A percentile compares a stretch with the other conserved stretches of the same genome.
These are phyloP conservation scores for Naja naja DNA, from an alignment of 2,113 vertebrate genomes.

Conservation along the genomic window DNA sequence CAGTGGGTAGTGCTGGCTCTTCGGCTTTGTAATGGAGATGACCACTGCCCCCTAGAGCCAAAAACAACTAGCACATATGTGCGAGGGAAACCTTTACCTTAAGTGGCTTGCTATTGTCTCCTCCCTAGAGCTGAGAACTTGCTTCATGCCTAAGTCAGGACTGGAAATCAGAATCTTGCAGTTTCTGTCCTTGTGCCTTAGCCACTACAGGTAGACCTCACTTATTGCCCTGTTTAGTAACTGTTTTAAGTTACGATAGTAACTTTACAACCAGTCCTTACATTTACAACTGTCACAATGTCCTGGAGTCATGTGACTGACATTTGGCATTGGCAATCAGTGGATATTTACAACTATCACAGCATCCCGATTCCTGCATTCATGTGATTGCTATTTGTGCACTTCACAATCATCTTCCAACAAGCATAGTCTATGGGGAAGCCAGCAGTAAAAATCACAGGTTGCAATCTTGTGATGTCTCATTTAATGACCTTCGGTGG, in stretches of 20 bases:
- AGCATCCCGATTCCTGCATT: not conserved
- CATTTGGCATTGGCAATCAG: not conserved
- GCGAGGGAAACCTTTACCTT: too few relatives aligned
- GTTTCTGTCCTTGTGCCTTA: not conserved
- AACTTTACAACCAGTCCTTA: not conserved
- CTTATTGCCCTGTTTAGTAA: not conserved
- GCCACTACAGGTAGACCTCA: not conserved
- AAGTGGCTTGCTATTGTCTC: not conserved
- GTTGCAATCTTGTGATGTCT: not conserved
- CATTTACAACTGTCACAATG: not conserved
- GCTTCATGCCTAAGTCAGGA: not conserved
- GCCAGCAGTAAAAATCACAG: not conserved
- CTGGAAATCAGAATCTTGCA: not conserved
- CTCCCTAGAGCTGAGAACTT: not conserved
- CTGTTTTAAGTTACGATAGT: not conserved
- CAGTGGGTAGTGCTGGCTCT: too few relatives aligned
- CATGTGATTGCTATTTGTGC: not conserved
- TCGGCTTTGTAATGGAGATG: too few relatives aligned
- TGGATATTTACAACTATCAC: not conserved
- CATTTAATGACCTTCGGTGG: not conserved
- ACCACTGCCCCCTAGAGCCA: too few relatives aligned
- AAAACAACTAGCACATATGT: too few relatives aligned
- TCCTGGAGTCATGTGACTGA: not conserved
- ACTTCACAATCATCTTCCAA: not conserved
- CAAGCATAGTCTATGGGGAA: not conserved